Evolutionary conservation across 2,797 vertebrate genomes (phyloP), one percentile per base, ranked within the genome.

Genomic region (Pseudochirops cupreus): DNA sequence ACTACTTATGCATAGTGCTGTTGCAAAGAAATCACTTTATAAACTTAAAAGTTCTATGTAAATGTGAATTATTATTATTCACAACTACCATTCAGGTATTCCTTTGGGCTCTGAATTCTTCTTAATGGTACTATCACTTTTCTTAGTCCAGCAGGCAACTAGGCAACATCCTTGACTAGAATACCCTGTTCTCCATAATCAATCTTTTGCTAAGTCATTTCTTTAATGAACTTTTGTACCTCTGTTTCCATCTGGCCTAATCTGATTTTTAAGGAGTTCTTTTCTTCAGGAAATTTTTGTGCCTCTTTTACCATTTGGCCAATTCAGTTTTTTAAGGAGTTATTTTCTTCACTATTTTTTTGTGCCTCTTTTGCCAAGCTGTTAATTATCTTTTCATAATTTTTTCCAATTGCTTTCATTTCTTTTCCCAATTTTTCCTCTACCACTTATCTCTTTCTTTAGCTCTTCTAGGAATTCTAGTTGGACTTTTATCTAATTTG

Each of bases 21-120:
- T n/a, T 16, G 5, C 33, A 13, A 67, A 67, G 33, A 67, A 67
- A n/a, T 67, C 14, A 67, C 33, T 16, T 9, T 74, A n/a, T 74
- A 74, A 39, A 39, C n/a, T 39, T 74, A 39, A 74, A 74, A 74
- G n/a, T 67, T n/a, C n/a, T 74, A 74, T 74, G 39, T 74, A 21
- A 74, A 74, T n/a, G 9, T 74, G 16, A 74, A 74, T 74, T 39
- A n/a, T 4, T 67, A 67, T 74, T 74, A 74, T 39, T 74, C 33
- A 67, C 59, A 67, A 67, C 31, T 67, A 14, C 33, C 13, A 67
- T 67, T 67, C 31, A 31, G 58, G 31, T 62, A 12, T 93, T 33
- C 57, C 55, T 39, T 26, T 67, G 67, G 91, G 92, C 87, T 94
- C 6, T 16, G 16, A 74, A 33, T 56, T 93, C 90, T 55, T 93